These are phyloP conservation scores for Ailuropoda melanoleuca DNA, from an alignment of 2,113 vertebrate genomes.

Conservation along the genomic window DNA sequence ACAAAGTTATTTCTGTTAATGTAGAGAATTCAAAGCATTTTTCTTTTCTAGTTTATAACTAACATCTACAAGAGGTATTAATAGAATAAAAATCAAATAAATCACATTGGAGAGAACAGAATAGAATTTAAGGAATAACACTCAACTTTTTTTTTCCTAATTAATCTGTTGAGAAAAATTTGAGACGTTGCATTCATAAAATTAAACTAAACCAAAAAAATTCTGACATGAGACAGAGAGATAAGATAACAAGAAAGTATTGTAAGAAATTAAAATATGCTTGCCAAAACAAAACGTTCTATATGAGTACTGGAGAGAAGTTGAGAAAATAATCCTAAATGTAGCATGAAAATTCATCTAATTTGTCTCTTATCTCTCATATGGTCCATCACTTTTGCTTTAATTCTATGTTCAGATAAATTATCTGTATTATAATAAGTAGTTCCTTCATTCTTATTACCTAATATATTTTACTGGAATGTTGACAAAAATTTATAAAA, in stretches of 20 bases:
- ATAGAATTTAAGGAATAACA: background rate
- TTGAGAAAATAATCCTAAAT: background rate
- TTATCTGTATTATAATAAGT: background rate
- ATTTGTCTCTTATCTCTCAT: background rate
- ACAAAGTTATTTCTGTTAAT: background rate
- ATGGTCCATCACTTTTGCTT: background rate
- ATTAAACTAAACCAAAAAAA: constrained; percentile 3
- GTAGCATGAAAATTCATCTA: background rate
- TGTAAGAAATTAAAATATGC: constrained; percentile 4
- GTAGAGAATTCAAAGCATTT: background rate
- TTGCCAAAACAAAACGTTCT: background rate
- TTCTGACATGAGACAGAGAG: background rate
- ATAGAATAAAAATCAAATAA: constrained; percentile 7
- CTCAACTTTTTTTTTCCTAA: background rate
- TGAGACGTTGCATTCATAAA: background rate
- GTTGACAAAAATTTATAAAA: background rate
- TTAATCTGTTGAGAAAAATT: background rate
- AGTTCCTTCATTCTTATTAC: background rate
- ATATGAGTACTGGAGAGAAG: background rate
- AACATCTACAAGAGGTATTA: background rate
- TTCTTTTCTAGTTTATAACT: background rate
- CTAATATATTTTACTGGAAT: background rate
- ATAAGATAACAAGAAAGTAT: background rate
- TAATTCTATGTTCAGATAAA: background rate
- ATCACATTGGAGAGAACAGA: background rate